phyloP scores from a whole-genome alignment of 2,797 vertebrate genomes.

The Diglossa cyanea region DNA sequence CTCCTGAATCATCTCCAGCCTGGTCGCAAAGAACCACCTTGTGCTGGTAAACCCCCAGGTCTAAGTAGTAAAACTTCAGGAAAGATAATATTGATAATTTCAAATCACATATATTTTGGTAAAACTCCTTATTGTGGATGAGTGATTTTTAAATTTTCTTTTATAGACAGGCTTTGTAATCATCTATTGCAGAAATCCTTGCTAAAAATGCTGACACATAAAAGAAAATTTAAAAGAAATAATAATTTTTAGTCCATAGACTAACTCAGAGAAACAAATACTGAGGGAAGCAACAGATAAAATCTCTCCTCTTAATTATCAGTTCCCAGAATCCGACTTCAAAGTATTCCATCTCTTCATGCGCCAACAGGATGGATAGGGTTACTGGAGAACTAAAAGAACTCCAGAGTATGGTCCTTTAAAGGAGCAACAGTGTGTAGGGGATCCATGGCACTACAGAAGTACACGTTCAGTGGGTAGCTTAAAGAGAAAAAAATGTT shows the following conservation, averaged over 20 bases:
- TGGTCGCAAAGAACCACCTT: neutral
- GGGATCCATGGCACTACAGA: neutral
- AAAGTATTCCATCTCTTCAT: neutral
- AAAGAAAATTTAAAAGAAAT: neutral
- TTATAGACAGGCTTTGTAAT: neutral
- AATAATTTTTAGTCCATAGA: neutral
- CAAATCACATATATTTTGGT: neutral
- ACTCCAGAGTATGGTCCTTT: neutral
- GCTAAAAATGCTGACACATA: neutral
- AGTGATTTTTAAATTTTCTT: neutral
- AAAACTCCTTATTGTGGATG: neutral
- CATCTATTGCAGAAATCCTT: neutral
- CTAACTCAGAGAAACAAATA: neutral
- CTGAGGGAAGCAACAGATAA: neutral
- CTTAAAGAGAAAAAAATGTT: neutral
- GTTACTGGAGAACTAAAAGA: neutral
- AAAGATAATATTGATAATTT: neutral
- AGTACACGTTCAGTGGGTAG: neutral
- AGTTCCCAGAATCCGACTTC: neutral
- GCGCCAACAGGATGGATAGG: neutral
- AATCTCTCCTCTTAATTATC: neutral
- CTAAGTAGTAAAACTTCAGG: neutral
- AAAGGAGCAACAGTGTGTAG: neutral
- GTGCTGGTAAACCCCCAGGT: neutral
- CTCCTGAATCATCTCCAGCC: neutral